Evolutionary conservation across 2,113 vertebrate species (phyloP).

Genomic region (Carollia perspicillata): DNA sequence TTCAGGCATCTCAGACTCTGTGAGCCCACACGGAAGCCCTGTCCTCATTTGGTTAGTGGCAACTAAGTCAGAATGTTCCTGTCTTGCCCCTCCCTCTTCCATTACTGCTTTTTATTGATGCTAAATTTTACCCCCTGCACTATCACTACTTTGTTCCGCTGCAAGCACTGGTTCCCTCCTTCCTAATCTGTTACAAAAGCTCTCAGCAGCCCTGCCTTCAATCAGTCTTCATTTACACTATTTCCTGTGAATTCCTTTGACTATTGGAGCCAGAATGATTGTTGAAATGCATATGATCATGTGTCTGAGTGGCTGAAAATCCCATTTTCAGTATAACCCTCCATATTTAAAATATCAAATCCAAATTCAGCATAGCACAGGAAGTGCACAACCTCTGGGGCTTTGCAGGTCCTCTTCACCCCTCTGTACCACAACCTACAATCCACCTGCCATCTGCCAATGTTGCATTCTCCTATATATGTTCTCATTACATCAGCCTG

Average conservation of each 20-base stretch:
- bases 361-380: neutral
- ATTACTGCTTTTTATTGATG: too few relatives aligned
- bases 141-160: neutral
- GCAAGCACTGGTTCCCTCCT: neutral
- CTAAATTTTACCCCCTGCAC: neutral
- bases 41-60: neutral
- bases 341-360: neutral
- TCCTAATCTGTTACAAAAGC: neutral
- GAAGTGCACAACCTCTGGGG: neutral
- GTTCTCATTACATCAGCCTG: too few relatives aligned
- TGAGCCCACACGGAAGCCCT: neutral
- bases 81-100: neutral
- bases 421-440: neutral
- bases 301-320: neutral
- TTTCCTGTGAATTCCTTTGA: neutral
- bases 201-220: neutral
- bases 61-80: neutral
- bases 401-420: neutral
- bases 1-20: neutral
- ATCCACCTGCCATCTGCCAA: neutral
- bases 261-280: neutral
- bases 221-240: neutral
- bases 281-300: neutral
- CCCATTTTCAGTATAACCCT: neutral
- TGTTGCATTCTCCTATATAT: neutral